phyloP scores from a whole-genome alignment of 2,888 invertebrate species.

The Eurois occulta region DNA sequence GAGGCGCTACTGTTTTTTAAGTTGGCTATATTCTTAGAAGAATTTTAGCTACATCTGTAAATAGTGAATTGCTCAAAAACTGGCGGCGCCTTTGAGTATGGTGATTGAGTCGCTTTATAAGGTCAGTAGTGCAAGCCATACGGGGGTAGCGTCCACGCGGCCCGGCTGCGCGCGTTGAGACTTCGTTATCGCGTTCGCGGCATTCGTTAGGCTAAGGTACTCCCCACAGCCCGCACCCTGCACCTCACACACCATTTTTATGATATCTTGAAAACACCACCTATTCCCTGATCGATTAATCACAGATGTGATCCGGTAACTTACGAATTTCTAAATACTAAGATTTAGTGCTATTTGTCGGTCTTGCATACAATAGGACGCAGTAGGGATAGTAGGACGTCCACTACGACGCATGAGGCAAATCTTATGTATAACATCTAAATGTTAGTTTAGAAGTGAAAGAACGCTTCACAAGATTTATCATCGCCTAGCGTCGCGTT shows the following conservation, averaged over 20 bases:
- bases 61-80: no score
- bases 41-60: no score
- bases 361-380: neutral
- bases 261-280: slow-evolving; percentile 56
- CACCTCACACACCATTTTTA: slow-evolving; percentile 37
- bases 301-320: slow-evolving; percentile 24
- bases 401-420: neutral
- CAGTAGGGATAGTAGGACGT: neutral
- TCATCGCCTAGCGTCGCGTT: slow-evolving; percentile 18
- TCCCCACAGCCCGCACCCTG: no score
- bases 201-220: slow-evolving; percentile 63
- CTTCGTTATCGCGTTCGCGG: slow-evolving; percentile 65
- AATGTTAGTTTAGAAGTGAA: slow-evolving; percentile 15
- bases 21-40: no score
- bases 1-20: no score
- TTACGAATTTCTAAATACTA: neutral
- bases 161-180: no score
- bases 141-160: no score
- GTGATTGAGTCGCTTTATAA: no score
- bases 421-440: slow-evolving; percentile 6
- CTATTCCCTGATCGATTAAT: slow-evolving; percentile 49
- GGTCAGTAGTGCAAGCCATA: no score
- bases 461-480: slow-evolving; percentile 21
- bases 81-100: no score
- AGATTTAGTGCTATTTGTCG: neutral